Base-by-base conservation (phyloP, 2,797 vertebrate species). In the Chelonia mydas region DNA sequence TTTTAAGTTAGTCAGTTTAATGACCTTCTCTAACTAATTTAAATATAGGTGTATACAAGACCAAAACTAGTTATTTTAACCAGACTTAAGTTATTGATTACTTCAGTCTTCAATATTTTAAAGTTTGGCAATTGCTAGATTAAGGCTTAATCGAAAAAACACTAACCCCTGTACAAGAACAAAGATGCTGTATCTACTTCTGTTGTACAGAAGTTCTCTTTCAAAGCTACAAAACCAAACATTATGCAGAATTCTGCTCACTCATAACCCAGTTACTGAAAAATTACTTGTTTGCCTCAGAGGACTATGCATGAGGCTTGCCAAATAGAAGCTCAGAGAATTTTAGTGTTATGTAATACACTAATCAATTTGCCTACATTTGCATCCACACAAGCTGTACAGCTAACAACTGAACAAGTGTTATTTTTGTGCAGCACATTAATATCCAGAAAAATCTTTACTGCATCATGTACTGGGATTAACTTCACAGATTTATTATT, bases 301-400 rank as follows among this genome's bases (percentile, higher is more conserved):
- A 92, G 90, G 86, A 79, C 12, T 11, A 84, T 72, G 49, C n/a
- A 87, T 2, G 1, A 49, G 84, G 84, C 81, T 83, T 87, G 84
- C 51, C 61, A 82, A 82, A 92, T 5, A 68, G 17, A 41, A 85
- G 49, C 91, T 57, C 79, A 92, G 91, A 90, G 15, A 84, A 91
- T 90, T 85, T 12, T 85, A 72, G 77, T 92, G 68, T 94, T 88
- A 95, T 53, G 86, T 80, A 90, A 92, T 65, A 90, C 83, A 86
- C 55, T 17, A 92, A 81, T 86, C 65, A 77, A 89, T 90, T 91
- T 87, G 86, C 23, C 81, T 84, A 1, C 2, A 86, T 92, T 84
- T 88, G 68, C 61, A 88, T 61, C 92, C 83, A 79, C 19, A 93
- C 12, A 37, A 94, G 47, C 84, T 81, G 83, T 51, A 89, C 37